phyloP scores from a whole-genome alignment of 2,888 invertebrate species.

The Frankliniella fusca region DNA sequence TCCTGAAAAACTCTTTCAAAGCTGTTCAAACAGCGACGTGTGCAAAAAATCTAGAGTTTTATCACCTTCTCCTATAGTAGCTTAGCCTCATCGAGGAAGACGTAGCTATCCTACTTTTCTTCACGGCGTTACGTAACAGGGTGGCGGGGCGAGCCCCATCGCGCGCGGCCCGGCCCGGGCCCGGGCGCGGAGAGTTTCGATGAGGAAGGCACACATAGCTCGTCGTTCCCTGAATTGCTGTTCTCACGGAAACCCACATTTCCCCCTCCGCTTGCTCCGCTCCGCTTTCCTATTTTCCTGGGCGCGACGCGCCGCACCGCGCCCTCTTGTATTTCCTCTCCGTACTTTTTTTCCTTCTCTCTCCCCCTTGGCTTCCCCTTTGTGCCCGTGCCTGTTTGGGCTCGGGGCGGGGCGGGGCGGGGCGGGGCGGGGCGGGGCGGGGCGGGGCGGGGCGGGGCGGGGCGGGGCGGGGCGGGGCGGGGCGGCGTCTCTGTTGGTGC shows the following conservation, averaged over 20 bases:
- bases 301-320: not conserved
- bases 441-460: not conserved
- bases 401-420: not conserved
- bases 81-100: too few relatives aligned
- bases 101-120: not conserved
- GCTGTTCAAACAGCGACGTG: too few relatives aligned
- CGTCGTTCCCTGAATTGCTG: constrained; percentile 12
- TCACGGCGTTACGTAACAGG: not conserved
- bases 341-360: not conserved
- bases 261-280: constrained; percentile 7
- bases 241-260: constrained; percentile 26
- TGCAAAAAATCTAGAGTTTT: too few relatives aligned
- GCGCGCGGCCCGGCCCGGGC: not conserved
- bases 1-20: too few relatives aligned
- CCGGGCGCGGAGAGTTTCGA: not conserved
- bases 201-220: constrained; percentile 19
- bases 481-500: not conserved
- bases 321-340: not conserved
- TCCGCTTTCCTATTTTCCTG: constrained; percentile 24
- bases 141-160: too few relatives aligned
- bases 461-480: not conserved
- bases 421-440: not conserved
- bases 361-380: constrained; percentile 10
- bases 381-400: not conserved
- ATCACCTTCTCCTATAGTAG: too few relatives aligned